phyloP scores from a whole-genome alignment of 2,113 vertebrate species.

The Bubo scandiacus region DNA sequence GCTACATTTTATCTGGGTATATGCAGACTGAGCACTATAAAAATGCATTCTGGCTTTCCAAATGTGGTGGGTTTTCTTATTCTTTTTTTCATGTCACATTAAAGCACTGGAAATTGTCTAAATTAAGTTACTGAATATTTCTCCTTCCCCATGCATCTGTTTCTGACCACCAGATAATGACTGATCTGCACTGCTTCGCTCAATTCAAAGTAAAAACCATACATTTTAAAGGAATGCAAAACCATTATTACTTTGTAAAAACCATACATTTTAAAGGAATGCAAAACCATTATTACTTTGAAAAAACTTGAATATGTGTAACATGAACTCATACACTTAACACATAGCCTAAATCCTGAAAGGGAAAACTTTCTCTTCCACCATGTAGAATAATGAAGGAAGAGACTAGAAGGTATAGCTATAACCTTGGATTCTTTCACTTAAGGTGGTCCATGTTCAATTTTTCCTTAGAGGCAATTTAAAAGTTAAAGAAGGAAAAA shows the following conservation, averaged over 20 bases:
- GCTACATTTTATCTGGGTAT: background rate
- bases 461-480: background rate
- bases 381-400: background rate
- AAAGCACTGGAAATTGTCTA: background rate
- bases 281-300: background rate
- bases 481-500: background rate
- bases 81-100: background rate
- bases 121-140: background rate
- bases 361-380: background rate
- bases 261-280: background rate
- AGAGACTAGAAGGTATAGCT: background rate
- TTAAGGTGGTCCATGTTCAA: background rate
- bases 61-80: background rate
- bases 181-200: background rate
- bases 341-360: background rate
- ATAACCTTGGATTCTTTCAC: background rate
- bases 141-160: background rate
- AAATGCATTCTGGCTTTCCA: background rate
- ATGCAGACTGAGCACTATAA: background rate
- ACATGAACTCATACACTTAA: background rate
- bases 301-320: rapidly evolving
- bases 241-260: background rate
- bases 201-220: background rate
- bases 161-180: background rate
- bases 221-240: background rate